These are phyloP conservation scores for Monopterus albus DNA, from an alignment of 2,113 vertebrate genomes.

Conservation along the genomic window DNA sequence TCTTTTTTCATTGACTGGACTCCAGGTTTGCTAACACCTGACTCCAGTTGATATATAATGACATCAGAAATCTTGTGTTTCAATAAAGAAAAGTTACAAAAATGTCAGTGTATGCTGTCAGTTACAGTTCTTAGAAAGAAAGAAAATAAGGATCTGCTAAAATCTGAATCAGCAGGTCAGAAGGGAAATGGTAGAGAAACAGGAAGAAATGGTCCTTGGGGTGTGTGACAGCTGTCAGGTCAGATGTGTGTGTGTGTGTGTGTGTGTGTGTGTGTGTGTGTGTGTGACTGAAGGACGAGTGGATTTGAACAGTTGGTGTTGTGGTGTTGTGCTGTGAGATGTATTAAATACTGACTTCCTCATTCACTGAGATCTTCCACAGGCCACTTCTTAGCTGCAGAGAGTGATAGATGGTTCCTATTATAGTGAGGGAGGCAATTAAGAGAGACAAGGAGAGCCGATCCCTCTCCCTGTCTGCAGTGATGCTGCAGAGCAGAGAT, in stretches of 20 bases:
- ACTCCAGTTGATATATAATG: too few species aligned
- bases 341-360: slow-evolving; percentile 33
- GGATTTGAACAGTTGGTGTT: slow-evolving; percentile 29
- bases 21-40: too few species aligned
- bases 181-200: slow-evolving; percentile 9
- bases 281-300: neutral
- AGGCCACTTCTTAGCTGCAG: slow-evolving; percentile 22
- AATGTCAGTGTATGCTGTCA: too few species aligned
- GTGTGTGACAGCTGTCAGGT: slow-evolving; percentile 19
- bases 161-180: neutral
- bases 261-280: slow-evolving; percentile 7
- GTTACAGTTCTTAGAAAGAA: too few species aligned
- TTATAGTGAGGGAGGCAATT: slow-evolving; percentile 76
- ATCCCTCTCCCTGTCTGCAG: slow-evolving; percentile 34
- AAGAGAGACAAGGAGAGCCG: slow-evolving; percentile 52
- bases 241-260: neutral
- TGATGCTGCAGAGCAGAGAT: slow-evolving; percentile 16
- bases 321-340: slow-evolving; percentile 22
- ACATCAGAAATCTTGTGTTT: too few species aligned
- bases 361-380: slow-evolving; percentile 49
- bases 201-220: neutral
- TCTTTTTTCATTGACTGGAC: too few species aligned
- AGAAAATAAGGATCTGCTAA: too few species aligned
- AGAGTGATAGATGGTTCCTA: slow-evolving; percentile 74
- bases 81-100: too few species aligned